Base-by-base conservation (phyloP, 2,888 invertebrate species). In the Melinopterus prodromus region DNA sequence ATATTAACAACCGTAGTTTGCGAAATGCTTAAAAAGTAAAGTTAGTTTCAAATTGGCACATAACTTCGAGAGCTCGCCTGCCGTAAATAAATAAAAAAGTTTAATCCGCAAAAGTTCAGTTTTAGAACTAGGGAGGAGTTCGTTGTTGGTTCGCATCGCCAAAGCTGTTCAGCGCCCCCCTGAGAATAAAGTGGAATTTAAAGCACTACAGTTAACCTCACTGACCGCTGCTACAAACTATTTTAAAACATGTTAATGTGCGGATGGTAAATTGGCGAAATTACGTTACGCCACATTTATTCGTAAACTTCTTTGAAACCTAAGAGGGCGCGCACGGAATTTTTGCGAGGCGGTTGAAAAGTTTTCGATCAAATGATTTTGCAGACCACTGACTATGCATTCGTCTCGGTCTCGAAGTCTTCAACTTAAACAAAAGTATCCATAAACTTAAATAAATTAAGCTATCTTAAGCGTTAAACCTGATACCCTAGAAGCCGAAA, bases 81-180 rank as follows among this genome's bases (percentile, higher is more conserved):
- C 53, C 53, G 53, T 53, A 53, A 53, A 53, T 53, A 53, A 53
- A 53, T 53, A 53, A 53, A 53, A 53, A 53, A 53, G 53, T 53
- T 53, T 53, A 53, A 53, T 53, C 53, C 53, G 12, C 53, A 53
- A 53, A 53, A 53, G 53, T 26, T 26, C 26, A 26, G 26, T 53
- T 53, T 53, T 7, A 4, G 12, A 53, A 53, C 53, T 53, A 53
- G 53, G 53, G 9, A 12, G 53, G 53, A 53, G 53, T 53, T 53
- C 53, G 53, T 53, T 53, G 53, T 53, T 53, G 12, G 9, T 4
- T 53, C 9, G 53, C 53, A 53, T 53, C 9, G 53, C 9, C 9
- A 26, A 53, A 1, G 53, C 53, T 53, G 2, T 53, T 53, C 53
- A 6, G 53, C 53, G 12, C 53, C 53, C 53, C 5, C 53, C 7